Conservation (phyloP, 2,888 invertebrate species). For the Chelonus formosanus region DNA sequence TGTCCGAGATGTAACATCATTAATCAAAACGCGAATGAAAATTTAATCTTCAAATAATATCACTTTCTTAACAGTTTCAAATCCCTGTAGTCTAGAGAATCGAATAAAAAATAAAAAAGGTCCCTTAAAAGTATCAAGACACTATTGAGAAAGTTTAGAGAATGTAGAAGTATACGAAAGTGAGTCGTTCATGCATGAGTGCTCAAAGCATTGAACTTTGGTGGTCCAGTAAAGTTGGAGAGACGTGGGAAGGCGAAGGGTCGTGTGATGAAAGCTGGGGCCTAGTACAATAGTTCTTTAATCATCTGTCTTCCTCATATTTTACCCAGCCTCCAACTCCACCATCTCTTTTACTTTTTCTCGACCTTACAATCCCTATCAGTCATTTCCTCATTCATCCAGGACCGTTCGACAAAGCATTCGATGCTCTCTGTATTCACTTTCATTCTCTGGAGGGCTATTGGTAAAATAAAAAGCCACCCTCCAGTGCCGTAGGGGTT, state of each 20-base stretch:
- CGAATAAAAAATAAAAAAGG: too few species aligned
- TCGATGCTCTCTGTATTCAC: constrained; percentile 21
- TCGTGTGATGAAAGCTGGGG: constrained; percentile 44
- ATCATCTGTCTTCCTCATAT: constrained; percentile 45
- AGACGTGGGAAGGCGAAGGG: constrained; percentile 37
- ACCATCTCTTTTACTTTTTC: too few species aligned
- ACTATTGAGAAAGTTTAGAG: too few species aligned
- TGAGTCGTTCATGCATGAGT: background rate
- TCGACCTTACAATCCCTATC: constrained; percentile 11
- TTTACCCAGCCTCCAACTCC: constrained; percentile 28
- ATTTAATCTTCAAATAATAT: too few species aligned
- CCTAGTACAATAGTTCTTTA: constrained; percentile 49
- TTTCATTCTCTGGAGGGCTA: constrained; percentile 24
- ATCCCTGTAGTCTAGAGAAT: too few species aligned
- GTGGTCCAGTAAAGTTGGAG: constrained; percentile 28
- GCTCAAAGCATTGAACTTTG: constrained; percentile 40
- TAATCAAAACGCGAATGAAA: too few species aligned
- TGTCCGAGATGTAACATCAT: too few species aligned
- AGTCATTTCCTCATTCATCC: constrained; percentile 25
- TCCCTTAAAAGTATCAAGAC: too few species aligned
- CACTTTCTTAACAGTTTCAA: too few species aligned
- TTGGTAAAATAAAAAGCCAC: constrained; percentile 35
- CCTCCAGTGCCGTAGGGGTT: constrained; percentile 23
- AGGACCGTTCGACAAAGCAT: constrained; percentile 41
- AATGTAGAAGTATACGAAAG: too few species aligned